Evolutionary conservation across 2,113 vertebrate species (phyloP), one percentile per base, ranked within the genome.

Genomic region (Equus quagga): DNA sequence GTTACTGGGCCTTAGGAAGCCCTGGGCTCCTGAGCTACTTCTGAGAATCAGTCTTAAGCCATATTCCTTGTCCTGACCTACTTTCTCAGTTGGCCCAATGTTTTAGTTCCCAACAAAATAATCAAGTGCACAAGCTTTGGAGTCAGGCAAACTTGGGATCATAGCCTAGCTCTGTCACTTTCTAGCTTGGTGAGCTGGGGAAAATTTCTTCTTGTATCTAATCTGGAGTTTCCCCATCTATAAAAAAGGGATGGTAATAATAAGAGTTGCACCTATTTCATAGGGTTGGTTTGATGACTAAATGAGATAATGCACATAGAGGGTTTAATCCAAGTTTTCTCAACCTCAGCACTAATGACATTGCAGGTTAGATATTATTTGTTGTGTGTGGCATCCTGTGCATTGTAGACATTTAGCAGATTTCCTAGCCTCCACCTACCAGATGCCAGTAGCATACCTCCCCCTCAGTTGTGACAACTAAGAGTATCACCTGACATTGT

Each of bases 301-400:
- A 67, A 72, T 54, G 18, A 93, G 18, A 91, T 81, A 51, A 58
- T 3, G 26, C 18, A 54, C 17, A 33, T 14, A 88, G 23, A 96
- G 26, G 23, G 51, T 56, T 94, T 64, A 64, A 73, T 49, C 60
- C 83, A 76, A 65, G 83, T 67, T 94, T 93, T 79, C 94, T 86
- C 86, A 76, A 65, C 12, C 28, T 81, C 36, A 82, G n/a, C 21
- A n/a, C 18, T n/a, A 86, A 17, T 82, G 62, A 82, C 33, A 89
- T 69, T 79, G 93, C 51, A 60, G 14, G 46, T 31, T 31, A 70
- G 54, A 69, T 70, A 78, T 54, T 91, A 44, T 83, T 67, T 67
- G 65, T 78, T 62, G 21, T 58, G 6, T 81, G 73, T 24, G 36
- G 8, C 18, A 51, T 41, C 41, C n/a, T 67, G 6, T 49, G 72